These are phyloP conservation scores for Oreochromis spilurus DNA, from an alignment of 2,113 vertebrate genomes.

Conservation along the genomic window DNA sequence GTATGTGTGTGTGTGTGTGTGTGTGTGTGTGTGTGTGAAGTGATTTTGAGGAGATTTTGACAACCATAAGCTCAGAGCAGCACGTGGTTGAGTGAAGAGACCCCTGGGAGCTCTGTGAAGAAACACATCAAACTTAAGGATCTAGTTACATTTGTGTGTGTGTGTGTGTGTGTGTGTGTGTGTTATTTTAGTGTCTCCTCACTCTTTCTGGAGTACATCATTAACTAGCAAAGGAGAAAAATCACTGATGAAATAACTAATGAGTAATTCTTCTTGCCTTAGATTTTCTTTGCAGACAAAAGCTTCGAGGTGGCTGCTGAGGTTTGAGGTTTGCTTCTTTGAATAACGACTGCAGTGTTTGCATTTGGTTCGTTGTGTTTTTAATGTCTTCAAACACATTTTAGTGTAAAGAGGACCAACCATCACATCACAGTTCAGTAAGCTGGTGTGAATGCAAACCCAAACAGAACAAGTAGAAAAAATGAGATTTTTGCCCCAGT, in stretches of 20 bases:
- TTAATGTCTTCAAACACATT: not conserved
- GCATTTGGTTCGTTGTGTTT: not conserved
- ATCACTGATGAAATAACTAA: not conserved
- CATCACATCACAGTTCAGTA: not conserved
- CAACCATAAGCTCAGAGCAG: slow-evolving; percentile 15
- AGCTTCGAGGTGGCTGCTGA: not conserved
- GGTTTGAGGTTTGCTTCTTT: not conserved
- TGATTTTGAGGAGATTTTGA: slow-evolving; percentile 18
- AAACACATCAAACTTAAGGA: slow-evolving; percentile 29
- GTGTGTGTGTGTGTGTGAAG: not conserved
- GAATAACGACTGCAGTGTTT: not conserved
- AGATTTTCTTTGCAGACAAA: not conserved
- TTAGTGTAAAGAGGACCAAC: fast-evolving
- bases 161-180: not conserved
- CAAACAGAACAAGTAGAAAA: not conserved
- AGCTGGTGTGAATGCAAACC: not conserved
- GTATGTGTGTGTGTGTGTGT: not conserved
- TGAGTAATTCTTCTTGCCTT: not conserved
- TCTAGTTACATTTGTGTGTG: slow-evolving; percentile 18
- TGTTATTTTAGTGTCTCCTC: not conserved
- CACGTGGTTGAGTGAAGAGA: slow-evolving; percentile 21
- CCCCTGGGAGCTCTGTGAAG: slow-evolving; percentile 20
- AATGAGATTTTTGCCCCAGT: not conserved
- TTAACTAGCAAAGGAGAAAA: not conserved
- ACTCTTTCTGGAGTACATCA: not conserved